Evolutionary conservation across 2,888 invertebrate genomes (phyloP).

Genomic region (Eupithecia inturbata): DNA sequence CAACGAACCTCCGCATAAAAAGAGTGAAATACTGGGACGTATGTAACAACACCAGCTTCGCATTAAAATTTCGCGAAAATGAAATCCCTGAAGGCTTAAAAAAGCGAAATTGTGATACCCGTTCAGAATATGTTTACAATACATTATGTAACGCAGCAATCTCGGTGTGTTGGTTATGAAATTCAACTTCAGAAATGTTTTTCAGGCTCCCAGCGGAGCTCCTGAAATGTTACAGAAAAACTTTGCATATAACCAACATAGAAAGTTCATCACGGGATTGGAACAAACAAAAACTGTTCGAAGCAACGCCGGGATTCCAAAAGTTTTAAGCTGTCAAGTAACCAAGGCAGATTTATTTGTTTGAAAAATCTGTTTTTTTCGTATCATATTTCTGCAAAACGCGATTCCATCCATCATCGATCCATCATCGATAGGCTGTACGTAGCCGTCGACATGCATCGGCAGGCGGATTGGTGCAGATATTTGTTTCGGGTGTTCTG

Average conservation of each 20-base stretch:
- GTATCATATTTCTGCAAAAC: background rate
- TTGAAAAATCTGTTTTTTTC: background rate
- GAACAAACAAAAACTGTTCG: background rate
- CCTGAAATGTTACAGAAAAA: background rate
- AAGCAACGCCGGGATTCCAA: background rate
- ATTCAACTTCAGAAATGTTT: background rate
- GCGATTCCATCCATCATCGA: too few species aligned
- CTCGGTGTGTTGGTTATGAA: background rate
- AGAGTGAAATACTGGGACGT: background rate
- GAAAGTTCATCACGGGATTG: background rate
- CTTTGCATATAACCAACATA: slow-evolving; percentile 3
- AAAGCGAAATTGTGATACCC: background rate
- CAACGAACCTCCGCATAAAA: background rate
- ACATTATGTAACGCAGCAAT: background rate
- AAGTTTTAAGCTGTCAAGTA: background rate
- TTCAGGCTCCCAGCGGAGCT: background rate
- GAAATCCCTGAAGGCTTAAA: slow-evolving; percentile 1
- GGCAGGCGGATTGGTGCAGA: background rate
- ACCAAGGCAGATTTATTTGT: background rate
- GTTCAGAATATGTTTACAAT: background rate
- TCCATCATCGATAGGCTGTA: background rate
- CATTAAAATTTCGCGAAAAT: background rate
- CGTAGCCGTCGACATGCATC: background rate
- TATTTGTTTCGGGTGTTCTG: background rate
- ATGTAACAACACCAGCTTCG: background rate